Evolutionary conservation across 2,113 vertebrate genomes (phyloP).

Genomic region (Cettia cetti): DNA sequence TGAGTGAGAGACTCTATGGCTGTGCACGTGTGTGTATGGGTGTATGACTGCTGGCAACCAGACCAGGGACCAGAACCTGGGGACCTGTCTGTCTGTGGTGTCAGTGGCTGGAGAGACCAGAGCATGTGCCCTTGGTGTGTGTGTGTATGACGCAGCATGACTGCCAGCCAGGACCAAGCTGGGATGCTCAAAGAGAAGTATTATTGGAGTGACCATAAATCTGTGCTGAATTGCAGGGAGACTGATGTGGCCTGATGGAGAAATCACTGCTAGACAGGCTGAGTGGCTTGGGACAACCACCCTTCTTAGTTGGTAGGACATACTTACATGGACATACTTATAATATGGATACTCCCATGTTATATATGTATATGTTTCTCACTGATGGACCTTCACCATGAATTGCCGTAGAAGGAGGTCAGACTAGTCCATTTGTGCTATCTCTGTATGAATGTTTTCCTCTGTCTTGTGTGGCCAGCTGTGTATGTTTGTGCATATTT

Average conservation of each 20-base stretch:
- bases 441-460: background rate
- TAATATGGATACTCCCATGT: background rate
- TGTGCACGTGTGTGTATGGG: rapidly evolving
- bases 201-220: background rate
- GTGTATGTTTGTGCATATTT: background rate
- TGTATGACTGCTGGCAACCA: background rate
- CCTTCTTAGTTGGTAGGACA: background rate
- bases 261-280: background rate
- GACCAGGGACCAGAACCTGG: background rate
- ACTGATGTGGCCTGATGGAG: background rate
- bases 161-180: background rate
- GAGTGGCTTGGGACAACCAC: background rate
- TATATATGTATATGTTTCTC: background rate
- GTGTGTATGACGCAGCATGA: background rate
- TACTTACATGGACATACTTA: no score
- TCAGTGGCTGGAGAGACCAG: background rate
- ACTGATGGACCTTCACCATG: background rate
- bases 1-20: rapidly evolving
- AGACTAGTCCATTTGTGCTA: background rate
- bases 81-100: background rate
- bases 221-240: background rate
- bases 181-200: background rate
- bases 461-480: background rate
- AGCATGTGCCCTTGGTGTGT: no score
- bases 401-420: rapidly evolving